Evolutionary conservation across 2,113 vertebrate genomes (phyloP).

Genomic region (Lasiurus cinereus): DNA sequence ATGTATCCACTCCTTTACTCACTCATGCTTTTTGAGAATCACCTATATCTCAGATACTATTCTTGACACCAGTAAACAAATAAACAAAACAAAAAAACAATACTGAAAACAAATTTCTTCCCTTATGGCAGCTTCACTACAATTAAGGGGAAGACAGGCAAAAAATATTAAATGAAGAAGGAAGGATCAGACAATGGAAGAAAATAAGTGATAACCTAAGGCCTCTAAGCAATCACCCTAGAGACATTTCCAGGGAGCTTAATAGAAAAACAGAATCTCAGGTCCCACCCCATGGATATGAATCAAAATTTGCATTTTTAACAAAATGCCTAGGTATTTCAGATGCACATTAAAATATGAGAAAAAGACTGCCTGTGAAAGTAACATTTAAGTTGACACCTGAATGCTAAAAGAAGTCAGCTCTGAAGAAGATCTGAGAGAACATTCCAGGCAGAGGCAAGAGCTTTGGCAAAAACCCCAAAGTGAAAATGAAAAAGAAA

Average conservation of each 20-base stretch:
- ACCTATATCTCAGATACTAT: background rate
- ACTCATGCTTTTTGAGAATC: background rate
- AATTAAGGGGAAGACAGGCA: background rate
- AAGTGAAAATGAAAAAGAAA: slow-evolving; percentile 3
- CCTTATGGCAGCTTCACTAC: background rate
- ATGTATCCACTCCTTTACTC: background rate
- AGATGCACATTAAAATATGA: background rate
- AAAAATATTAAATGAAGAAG: background rate
- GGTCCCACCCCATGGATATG: background rate
- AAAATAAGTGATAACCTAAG: slow-evolving; percentile 3
- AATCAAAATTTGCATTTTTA: slow-evolving; percentile 29
- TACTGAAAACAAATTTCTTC: slow-evolving; percentile 38
- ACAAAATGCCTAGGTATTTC: slow-evolving; percentile 14
- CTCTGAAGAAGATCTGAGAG: background rate
- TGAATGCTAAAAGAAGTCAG: background rate
- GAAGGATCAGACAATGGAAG: background rate
- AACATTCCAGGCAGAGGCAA: background rate
- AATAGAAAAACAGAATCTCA: background rate
- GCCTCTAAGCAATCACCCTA: background rate
- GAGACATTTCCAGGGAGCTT: background rate
- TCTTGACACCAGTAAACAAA: background rate
- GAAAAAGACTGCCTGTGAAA: slow-evolving; percentile 16
- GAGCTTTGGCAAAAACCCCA: background rate
- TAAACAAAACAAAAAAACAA: background rate
- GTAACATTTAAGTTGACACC: background rate